Base-by-base conservation (phyloP, 2,113 vertebrate species). In the Apteryx mantelli region DNA sequence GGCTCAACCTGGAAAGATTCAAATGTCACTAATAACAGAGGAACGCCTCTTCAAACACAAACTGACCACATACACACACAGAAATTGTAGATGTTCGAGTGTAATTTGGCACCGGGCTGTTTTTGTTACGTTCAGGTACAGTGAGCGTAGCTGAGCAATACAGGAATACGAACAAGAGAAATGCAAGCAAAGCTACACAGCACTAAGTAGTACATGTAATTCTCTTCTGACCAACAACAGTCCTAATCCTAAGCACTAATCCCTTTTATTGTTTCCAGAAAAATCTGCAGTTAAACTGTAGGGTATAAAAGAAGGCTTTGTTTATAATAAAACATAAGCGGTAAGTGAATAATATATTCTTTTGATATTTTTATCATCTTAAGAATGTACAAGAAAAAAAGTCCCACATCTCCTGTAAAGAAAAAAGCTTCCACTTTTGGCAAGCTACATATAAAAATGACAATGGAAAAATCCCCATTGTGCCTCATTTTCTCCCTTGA, bases 401-500 rank as follows among this genome's bases (percentile, higher is more conserved):
- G 30, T 42, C 5, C 15, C 44, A 28, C 18, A 16, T 38, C 32
- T 26, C 63, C 53, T 26, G 11, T 20, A 32, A 63, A 77, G 30
- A 58, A 17, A 13, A 92, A 89, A 85, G 74, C 77, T 80, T 63
- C 52, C 70, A 7, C 46, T 85, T 63, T 28, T 26, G 12, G 32
- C 6, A 40, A 96, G 91, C 56, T 84, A 65, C 69, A 70, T 2
- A 55, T 70, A 89, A 53, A 94, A 80, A 2, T 18, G 11, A 52
- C 63, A 68, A 18, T 3, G 53, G 89, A 82, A 70, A 84, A 88
- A 91, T 88, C 46, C 73, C 90, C 93, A 55, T 88, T 79, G 78
- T 78, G 76, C 93, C 55, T 93, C 76, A 55, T 64, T 83, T 70
- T 60, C 75, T 60, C 92, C 76, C 83, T 83, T 28, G 76, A 96